These are phyloP conservation scores for Ivindomyrus marchei DNA, from an alignment of 2,113 vertebrate species.

Conservation along the genomic window DNA sequence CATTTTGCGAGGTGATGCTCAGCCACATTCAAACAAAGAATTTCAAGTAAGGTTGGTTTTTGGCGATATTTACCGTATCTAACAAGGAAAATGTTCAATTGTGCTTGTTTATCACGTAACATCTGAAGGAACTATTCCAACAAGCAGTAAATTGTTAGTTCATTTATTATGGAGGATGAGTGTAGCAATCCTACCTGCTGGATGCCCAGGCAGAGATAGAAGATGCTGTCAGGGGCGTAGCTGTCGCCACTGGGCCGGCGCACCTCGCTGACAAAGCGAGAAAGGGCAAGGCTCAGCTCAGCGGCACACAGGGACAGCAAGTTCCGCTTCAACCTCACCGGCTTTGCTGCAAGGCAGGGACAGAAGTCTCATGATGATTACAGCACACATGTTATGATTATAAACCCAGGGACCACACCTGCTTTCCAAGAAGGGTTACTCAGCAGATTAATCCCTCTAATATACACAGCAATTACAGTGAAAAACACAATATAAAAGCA, in stretches of 20 bases:
- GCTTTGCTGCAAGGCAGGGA: conserved; percentile 50
- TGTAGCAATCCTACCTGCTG: conserved; percentile 78
- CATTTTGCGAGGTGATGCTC: neutral
- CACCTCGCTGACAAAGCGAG: conserved; percentile 82
- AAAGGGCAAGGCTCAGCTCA: conserved; percentile 75
- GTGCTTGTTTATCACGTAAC: neutral
- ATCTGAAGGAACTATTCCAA: neutral
- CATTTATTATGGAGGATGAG: neutral
- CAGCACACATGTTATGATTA: neutral
- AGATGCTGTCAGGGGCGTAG: conserved; percentile 92
- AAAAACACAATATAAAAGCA: neutral
- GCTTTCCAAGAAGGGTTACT: neutral
- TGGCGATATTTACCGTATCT: neutral
- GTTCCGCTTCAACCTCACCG: conserved; percentile 75
- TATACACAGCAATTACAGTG: neutral
- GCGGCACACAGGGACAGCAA: conserved; percentile 70
- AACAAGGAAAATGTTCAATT: neutral
- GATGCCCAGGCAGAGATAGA: conserved; percentile 95
- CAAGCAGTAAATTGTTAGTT: neutral
- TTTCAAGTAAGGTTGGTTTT: neutral
- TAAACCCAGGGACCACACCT: neutral
- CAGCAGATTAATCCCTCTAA: neutral
- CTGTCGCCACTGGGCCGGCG: conserved; percentile 80
- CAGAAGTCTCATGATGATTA: neutral
- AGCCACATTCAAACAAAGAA: neutral